A percentile compares a stretch with the other conserved stretches of the same genome.
Evolutionary conservation across 2,797 vertebrate genomes (phyloP).

Genomic region (Thunnus albacares): DNA sequence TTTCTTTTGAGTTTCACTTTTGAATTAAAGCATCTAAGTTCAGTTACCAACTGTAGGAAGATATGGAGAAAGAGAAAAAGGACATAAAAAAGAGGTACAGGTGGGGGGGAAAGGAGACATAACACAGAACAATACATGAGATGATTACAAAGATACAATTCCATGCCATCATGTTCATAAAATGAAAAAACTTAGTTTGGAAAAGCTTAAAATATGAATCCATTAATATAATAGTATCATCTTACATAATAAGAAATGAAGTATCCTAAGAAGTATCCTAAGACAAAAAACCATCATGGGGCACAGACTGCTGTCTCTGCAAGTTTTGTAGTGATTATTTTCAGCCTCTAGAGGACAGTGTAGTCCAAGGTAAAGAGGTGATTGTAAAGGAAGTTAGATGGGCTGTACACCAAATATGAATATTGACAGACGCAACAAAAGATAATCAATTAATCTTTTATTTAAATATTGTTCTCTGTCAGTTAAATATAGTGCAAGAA

Average conservation of each 20-base stretch:
- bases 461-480: neutral
- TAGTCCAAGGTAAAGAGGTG: constrained; percentile 47
- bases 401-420: neutral
- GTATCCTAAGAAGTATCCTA: neutral
- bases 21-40: neutral
- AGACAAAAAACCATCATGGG: neutral
- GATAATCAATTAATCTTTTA: constrained; percentile 1
- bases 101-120: neutral
- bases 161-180: neutral
- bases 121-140: neutral
- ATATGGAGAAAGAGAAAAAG: neutral
- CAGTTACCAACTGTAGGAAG: neutral
- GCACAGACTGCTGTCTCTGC: neutral
- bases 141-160: neutral
- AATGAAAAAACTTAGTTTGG: neutral
- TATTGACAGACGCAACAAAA: neutral
- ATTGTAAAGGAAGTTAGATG: neutral
- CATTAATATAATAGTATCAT: neutral
- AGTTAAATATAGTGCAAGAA: neutral
- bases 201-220: neutral
- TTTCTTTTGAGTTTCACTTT: neutral
- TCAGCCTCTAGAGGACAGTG: constrained; percentile 74
- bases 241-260: neutral
- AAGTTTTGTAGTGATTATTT: constrained; percentile 44
- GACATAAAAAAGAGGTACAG: neutral